These are phyloP conservation scores for Narcine bancroftii DNA, from an alignment of 2,113 vertebrate species.

Conservation along the genomic window DNA sequence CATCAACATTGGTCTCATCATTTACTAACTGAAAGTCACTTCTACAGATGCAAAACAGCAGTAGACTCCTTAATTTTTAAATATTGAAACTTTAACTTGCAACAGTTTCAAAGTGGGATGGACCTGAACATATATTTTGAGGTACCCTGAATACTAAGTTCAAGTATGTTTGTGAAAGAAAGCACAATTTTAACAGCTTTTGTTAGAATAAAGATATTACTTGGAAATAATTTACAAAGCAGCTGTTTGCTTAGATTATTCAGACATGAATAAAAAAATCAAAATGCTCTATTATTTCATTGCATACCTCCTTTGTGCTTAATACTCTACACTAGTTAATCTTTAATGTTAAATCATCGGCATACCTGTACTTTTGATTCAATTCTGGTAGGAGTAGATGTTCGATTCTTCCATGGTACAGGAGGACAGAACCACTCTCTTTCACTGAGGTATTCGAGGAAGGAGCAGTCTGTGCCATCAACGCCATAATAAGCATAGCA, in stretches of 20 bases:
- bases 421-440: conserved; percentile 98
- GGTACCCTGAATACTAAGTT: background rate
- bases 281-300: background rate
- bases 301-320: background rate
- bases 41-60: background rate
- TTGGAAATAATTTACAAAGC: background rate
- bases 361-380: conserved; percentile 67
- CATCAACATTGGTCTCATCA: background rate
- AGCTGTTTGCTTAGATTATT: background rate
- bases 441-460: conserved; percentile 92
- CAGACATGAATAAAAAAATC: background rate
- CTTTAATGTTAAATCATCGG: no score
- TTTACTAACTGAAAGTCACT: background rate
- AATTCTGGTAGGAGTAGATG: conserved; percentile 51
- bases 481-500: conserved; percentile 94
- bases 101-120: background rate
- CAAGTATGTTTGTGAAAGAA: no score
- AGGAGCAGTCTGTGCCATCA: conserved; percentile 92
- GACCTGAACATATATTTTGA: background rate
- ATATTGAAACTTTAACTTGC: background rate
- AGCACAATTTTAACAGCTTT: background rate
- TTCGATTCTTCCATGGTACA: conserved; percentile 78
- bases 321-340: background rate
- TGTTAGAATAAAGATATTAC: background rate
- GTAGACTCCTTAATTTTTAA: background rate